phyloP scores from a whole-genome alignment of 2,113 vertebrate genomes.

The Caretta caretta region DNA sequence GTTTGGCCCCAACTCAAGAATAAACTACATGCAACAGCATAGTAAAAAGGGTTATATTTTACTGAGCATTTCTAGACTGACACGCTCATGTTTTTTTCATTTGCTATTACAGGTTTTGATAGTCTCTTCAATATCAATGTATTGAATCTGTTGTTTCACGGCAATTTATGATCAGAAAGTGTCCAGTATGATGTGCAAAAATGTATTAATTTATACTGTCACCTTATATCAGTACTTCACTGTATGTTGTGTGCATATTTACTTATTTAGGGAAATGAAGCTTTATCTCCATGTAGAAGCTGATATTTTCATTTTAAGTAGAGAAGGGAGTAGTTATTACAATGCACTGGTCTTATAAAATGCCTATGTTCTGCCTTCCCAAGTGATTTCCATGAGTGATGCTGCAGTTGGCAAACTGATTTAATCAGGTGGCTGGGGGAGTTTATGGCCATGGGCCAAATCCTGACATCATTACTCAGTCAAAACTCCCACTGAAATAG shows the following conservation, averaged over 20 bases:
- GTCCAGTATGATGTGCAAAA: not conserved
- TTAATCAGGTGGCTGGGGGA: constrained; percentile 52
- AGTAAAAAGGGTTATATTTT: not conserved
- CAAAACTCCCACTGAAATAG: not conserved
- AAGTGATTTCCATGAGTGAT: constrained; percentile 52
- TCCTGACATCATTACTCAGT: not conserved
- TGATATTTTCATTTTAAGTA: constrained; percentile 17
- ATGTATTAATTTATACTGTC: constrained; percentile 43
- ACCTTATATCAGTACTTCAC: not conserved
- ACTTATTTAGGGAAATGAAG: constrained; percentile 70
- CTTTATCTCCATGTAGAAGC: not conserved
- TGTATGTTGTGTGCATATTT: constrained; percentile 50
- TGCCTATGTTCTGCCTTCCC: constrained; percentile 48
- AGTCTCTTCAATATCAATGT: not conserved
- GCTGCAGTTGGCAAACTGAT: constrained; percentile 54
- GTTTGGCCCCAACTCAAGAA: not conserved
- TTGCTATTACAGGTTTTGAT: not conserved
- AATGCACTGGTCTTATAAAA: constrained; percentile 46
- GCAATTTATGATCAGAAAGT: not conserved
- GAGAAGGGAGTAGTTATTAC: constrained; percentile 54
- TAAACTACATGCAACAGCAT: fast-evolving
- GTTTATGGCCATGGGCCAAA: not conserved
- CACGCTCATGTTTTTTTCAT: not conserved
- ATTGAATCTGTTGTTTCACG: constrained; percentile 1
- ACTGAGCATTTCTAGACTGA: not conserved